phyloP scores from a whole-genome alignment of 64 coral and sea anemone species.

The Montipora foliosa region DNA sequence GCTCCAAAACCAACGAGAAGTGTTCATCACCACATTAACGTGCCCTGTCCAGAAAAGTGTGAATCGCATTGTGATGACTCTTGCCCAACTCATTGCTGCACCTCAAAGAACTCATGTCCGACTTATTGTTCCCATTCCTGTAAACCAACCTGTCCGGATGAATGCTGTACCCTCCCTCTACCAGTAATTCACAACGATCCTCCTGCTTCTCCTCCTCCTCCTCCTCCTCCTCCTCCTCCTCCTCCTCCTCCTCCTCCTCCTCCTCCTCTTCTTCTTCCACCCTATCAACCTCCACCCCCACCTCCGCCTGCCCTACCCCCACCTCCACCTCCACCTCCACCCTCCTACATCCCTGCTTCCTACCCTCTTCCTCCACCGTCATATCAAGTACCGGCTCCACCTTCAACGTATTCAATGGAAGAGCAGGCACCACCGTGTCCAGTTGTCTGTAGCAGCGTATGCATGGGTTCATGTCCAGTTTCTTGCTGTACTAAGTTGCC shows the following conservation, averaged over 20 bases:
- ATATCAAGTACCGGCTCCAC: slow-evolving; percentile 13
- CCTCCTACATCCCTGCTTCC: neutral
- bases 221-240: neutral
- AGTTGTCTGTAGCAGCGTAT: slow-evolving; percentile 41
- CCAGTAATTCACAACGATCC: slow-evolving; percentile 10
- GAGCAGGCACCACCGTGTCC: slow-evolving; percentile 35
- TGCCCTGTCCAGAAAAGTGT: slow-evolving; percentile 47
- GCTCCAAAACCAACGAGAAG: slow-evolving; percentile 10
- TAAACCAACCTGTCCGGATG: slow-evolving; percentile 51
- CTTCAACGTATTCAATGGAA: slow-evolving; percentile 12
- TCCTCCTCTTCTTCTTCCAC: neutral
- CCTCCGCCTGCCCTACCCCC: neutral
- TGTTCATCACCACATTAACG: slow-evolving; percentile 44
- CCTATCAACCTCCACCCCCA: neutral
- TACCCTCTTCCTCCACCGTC: slow-evolving; percentile 36
- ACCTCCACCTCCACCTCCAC: slow-evolving; percentile 35
- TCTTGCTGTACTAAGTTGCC: slow-evolving; percentile 44
- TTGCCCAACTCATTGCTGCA: slow-evolving; percentile 70
- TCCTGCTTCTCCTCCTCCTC: neutral
- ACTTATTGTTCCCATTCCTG: slow-evolving; percentile 49
- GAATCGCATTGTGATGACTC: slow-evolving; percentile 45
- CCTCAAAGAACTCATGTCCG: neutral
- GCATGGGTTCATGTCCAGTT: slow-evolving; percentile 56
- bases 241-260: neutral
- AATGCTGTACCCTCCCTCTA: slow-evolving; percentile 46